Evolutionary conservation across 2,888 invertebrate genomes (phyloP).

Genomic region (Spilarctia lutea): DNA sequence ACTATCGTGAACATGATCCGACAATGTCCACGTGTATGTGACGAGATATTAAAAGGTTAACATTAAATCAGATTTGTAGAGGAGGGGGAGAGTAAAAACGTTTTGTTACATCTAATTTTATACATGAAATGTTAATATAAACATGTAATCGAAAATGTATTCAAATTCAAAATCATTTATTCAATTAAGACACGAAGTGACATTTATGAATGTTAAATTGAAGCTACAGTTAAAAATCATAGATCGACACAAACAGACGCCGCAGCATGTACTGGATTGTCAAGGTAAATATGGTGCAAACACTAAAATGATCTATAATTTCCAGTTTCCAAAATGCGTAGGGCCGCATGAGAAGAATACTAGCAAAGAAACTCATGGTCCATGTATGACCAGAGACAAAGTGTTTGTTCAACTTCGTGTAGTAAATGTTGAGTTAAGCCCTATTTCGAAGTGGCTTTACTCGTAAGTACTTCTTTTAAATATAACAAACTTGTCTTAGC

Average conservation of each 20-base stretch:
- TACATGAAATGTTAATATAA: not conserved
- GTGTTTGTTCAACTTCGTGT: not conserved
- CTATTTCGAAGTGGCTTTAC: not conserved
- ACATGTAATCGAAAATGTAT: not conserved
- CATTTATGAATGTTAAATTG: too few relatives aligned
- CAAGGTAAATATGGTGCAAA: too few relatives aligned
- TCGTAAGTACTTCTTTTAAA: not conserved
- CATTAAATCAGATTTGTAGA: conserved; percentile 7
- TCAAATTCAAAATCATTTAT: too few relatives aligned
- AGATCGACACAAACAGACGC: too few relatives aligned
- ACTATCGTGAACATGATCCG: conserved; percentile 4
- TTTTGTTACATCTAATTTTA: not conserved
- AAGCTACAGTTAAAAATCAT: too few relatives aligned
- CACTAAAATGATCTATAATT: too few relatives aligned
- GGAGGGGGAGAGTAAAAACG: not conserved
- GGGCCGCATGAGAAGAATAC: too few relatives aligned
- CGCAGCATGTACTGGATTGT: too few relatives aligned
- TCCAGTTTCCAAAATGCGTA: too few relatives aligned
- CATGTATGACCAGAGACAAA: not conserved
- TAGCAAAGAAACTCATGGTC: too few relatives aligned
- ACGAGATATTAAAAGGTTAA: not conserved
- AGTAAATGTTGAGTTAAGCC: not conserved
- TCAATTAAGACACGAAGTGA: too few relatives aligned
- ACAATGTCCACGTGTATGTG: not conserved
- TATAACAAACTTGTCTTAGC: not conserved